A percentile compares a stretch with the other conserved stretches of the same genome.
Evolutionary conservation across 2,888 invertebrate genomes (phyloP).

Genomic region (Drosophila emarginata): DNA sequence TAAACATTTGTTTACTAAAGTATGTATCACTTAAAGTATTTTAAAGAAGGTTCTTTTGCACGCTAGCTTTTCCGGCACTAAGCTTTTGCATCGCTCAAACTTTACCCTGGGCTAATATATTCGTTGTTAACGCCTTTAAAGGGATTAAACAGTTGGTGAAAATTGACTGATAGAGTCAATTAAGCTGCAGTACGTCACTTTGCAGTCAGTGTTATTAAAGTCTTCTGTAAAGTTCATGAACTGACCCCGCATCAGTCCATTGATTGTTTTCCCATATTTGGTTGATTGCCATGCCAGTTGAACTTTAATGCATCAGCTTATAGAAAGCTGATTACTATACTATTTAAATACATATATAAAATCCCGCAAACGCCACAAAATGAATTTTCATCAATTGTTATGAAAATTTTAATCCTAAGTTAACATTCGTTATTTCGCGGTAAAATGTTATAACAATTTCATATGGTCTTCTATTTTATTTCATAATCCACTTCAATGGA

Average conservation of each 20-base stretch:
- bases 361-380: not conserved
- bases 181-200: not conserved
- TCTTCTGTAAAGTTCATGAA: not conserved
- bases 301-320: not conserved
- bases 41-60: too few relatives aligned
- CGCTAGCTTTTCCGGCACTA: too few relatives aligned
- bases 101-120: not conserved
- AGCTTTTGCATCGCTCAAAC: too few relatives aligned
- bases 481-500: slow-evolving; percentile 35
- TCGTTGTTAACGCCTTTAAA: not conserved
- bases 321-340: not conserved
- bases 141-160: not conserved
- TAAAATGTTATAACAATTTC: not conserved
- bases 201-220: not conserved
- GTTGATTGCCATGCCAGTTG: not conserved
- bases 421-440: not conserved
- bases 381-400: not conserved
- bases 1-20: too few relatives aligned
- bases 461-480: not conserved
- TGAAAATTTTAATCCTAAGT: slow-evolving; percentile 9
- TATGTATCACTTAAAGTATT: too few relatives aligned
- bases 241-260: not conserved
- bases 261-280: not conserved
- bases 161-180: not conserved
- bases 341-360: not conserved